Base-by-base conservation (phyloP, 2,113 vertebrate genomes). In the Ceuthmochares aereus region DNA sequence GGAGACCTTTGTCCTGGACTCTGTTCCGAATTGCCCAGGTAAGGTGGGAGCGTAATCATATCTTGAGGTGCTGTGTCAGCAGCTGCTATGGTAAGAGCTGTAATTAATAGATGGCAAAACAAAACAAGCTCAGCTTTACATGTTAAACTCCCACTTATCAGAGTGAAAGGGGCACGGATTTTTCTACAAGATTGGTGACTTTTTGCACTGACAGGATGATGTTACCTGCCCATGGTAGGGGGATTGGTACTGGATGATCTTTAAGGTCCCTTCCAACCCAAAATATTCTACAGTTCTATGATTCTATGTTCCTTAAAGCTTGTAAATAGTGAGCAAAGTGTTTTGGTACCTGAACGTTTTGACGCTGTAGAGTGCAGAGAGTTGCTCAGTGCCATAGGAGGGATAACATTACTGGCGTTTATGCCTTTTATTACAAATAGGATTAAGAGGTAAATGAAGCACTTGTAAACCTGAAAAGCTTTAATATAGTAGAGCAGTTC, bases 361-460 rank as follows among this genome's bases (percentile, higher is more conserved):
- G 55, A 37, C 7, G 2, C 1, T 29, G 12, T 14, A 12, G 29
- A 5, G 45, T 40, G 23, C 45, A 51, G n/a, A 27, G 32, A 36
- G 34, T 30, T 51, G 36, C 43, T 63, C 2, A 1, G 62, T 26
- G 10, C 32, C 3, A 0, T 4, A 23, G 51, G 14, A 36, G 19
- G 26, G 30, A 17, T 47, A n/a, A 40, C 2, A 0, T 42, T 17
- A 26, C 27, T 72, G 20, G 4, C 8, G 1, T 42, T 75, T 66
- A 10, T 26, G 19, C 30, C 14, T 67, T 30, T 6, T 19, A 1
- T 59, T 56, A 34, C n/a, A 32, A 34, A 40, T 10, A 37, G 23
- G 10, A 12, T 43, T 42, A 52, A 43, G 23, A 88, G 40, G 30
- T 60, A 64, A 69, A n/a, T 11, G 8, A 6, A 32, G 34, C 64